A percentile compares a stretch with the other conserved stretches of the same genome.
These are phyloP conservation scores for Apostichopus japonicus DNA, from an alignment of 35 echinoderm and acorn worm genomes.

Conservation along the genomic window DNA sequence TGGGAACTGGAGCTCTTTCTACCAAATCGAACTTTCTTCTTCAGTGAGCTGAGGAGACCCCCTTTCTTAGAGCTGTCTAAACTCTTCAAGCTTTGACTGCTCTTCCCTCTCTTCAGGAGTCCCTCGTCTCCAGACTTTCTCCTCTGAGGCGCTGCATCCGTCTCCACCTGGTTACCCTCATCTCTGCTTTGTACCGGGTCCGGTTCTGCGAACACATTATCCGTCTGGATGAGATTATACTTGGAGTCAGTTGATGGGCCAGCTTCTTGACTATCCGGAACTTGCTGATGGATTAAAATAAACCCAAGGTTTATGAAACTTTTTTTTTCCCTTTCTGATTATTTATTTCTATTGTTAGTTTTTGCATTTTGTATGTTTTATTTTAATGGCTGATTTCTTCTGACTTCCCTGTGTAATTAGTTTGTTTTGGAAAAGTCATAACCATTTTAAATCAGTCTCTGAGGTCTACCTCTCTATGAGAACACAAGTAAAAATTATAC, in stretches of 20 bases:
- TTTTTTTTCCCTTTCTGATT: too few relatives aligned
- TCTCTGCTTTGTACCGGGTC: not conserved
- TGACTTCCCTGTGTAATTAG: too few relatives aligned
- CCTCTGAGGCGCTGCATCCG: slow-evolving; percentile 40
- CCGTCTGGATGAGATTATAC: not conserved
- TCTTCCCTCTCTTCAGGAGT: slow-evolving; percentile 26
- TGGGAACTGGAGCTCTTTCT: not conserved
- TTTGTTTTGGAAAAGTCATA: too few relatives aligned
- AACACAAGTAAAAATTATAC: too few relatives aligned
- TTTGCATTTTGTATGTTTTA: too few relatives aligned
- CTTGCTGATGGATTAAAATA: slow-evolving; percentile 16
- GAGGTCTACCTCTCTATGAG: too few relatives aligned
- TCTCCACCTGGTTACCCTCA: not conserved
- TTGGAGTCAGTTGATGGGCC: not conserved
- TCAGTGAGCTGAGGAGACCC: slow-evolving; percentile 1
- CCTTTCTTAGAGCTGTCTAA: not conserved
- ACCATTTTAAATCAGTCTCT: too few relatives aligned
- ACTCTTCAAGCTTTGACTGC: slow-evolving; percentile 1
- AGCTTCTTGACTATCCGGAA: slow-evolving; percentile 52
- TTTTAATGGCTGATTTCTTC: too few relatives aligned
- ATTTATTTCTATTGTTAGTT: too few relatives aligned
- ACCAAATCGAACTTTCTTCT: slow-evolving; percentile 40
- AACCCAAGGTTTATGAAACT: too few relatives aligned
- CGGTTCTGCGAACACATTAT: slow-evolving; percentile 12
- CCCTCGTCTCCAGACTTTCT: slow-evolving; percentile 54